Base-by-base conservation (phyloP, 2,113 vertebrate species). In the Pelobates fuscus region DNA sequence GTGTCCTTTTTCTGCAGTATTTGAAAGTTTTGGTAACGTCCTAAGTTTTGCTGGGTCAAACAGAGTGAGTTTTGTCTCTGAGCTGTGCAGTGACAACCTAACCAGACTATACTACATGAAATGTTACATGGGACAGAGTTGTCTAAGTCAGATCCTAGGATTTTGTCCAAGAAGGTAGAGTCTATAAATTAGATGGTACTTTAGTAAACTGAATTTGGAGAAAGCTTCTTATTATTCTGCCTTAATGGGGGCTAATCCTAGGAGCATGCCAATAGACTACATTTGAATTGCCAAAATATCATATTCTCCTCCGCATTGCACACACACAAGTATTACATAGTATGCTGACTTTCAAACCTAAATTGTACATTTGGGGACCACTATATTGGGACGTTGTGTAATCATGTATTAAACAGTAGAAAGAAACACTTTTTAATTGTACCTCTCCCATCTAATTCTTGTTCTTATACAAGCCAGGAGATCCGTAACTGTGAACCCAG, bases 241-340 rank as follows among this genome's bases (percentile, higher is more conserved):
- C 59, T 71, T 72, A 63, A 32, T 64, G 49, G 18, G 54, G 60
- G 70, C 59, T 54, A 72, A 26, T 71, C 61, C 26, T 71, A 60
- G 67, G 26, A 43, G 43, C 44, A 52, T 62, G 59, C 70, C 43
- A 49, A 32, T 62, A 72, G 70, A 37, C 32, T 37, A 10, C 10
- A 5, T 37, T 5, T 37, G 32, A 23, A 21, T 55, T 55, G 52
- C 18, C 52, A 46, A 15, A 1, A 49, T 17, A 49, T 17, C 32
- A 49, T 49, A 49, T 17, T 18, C 17, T 10, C 3, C 5, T 7
- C 10, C 44, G 15, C 17, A 49, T 14, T 49, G 12, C 15, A 2
- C 44, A 2, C 37, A 41, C 44, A 17, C 44, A 17, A 37, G 27
- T 71, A 62, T 46, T 49, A 71, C 69, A 71, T 71, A 41, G 57